Percentiles rank a stretch among this genome's conserved stretches.
These are phyloP conservation scores for Festucalex cinctus DNA, from an alignment of 2,113 vertebrate genomes.

Conservation along the genomic window DNA sequence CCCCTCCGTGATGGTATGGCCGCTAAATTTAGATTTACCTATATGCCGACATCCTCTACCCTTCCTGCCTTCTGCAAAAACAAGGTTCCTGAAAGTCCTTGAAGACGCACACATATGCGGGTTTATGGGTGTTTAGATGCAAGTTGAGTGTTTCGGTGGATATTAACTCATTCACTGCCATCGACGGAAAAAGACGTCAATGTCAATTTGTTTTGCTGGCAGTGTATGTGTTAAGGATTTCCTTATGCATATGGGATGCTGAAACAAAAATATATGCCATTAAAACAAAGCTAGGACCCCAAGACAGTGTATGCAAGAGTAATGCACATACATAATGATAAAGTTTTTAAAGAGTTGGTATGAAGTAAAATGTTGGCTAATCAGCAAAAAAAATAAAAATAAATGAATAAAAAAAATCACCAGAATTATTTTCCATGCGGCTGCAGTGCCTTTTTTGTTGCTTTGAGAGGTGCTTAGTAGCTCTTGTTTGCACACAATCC, in stretches of 20 bases:
- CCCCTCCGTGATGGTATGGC: conserved; percentile 59
- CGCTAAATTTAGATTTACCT: conserved; percentile 71
- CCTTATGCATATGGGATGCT: not conserved
- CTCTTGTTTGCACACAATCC: conserved; percentile 76
- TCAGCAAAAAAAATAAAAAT: conserved; percentile 28
- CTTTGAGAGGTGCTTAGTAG: conserved; percentile 59
- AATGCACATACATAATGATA: not conserved
- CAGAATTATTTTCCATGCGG: conserved; percentile 24
- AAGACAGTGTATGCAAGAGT: not conserved
- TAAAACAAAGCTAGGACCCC: not conserved
- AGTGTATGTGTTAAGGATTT: too few relatives aligned
- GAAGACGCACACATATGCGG: conserved; percentile 14
- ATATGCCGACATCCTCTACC: conserved; percentile 62
- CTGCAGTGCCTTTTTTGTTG: conserved; percentile 26
- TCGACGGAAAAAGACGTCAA: too few relatives aligned
- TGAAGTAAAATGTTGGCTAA: conserved; percentile 13
- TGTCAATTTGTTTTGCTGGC: too few relatives aligned
- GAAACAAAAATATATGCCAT: not conserved
- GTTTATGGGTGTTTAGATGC: not conserved
- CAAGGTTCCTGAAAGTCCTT: conserved; percentile 15
- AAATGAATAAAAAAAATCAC: conserved; percentile 36
- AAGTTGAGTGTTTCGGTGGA: too few relatives aligned
- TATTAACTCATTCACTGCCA: too few relatives aligned
- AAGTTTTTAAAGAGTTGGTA: conserved; percentile 28
- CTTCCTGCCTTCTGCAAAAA: conserved; percentile 17